Evolutionary conservation across 2,888 invertebrate species (phyloP).

Genomic region (Ischnura elegans): DNA sequence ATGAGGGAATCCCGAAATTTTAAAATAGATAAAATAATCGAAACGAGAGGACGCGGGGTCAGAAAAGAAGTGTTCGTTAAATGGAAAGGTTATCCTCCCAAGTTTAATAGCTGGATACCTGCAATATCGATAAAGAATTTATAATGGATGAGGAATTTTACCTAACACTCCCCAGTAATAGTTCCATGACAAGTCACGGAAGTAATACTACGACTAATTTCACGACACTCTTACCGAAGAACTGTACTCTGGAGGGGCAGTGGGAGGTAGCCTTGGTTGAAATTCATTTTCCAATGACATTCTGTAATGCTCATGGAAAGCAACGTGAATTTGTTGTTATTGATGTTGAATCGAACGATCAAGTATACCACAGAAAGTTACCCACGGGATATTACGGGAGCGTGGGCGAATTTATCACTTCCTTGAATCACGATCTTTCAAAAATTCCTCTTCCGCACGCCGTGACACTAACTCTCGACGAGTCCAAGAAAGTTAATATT

Average conservation of each 20-base stretch:
- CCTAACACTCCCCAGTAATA: constrained; percentile 72
- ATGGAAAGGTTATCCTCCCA: constrained; percentile 73
- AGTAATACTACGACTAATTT: constrained; percentile 73
- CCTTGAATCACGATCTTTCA: background rate
- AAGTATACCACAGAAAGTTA: background rate
- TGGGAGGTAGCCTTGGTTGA: constrained; percentile 73
- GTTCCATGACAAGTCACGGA: constrained; percentile 72
- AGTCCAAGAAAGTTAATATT: too few relatives aligned
- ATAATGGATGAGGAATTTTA: constrained; percentile 72
- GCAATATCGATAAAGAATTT: constrained; percentile 54
- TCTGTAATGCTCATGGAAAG: constrained; percentile 63
- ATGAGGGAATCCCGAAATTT: constrained; percentile 64
- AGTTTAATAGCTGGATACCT: constrained; percentile 72
- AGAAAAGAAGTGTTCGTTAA: constrained; percentile 71
- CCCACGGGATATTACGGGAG: constrained; percentile 2
- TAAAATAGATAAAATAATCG: constrained; percentile 72
- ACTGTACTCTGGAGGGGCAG: constrained; percentile 70
- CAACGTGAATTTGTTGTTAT: background rate
- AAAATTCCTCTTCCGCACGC: background rate
- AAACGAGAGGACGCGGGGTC: constrained; percentile 68
- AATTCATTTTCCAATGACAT: constrained; percentile 70
- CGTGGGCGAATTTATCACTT: background rate
- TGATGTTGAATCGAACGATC: background rate
- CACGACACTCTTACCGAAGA: constrained; percentile 72
- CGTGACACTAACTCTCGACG: background rate